Base-by-base conservation (phyloP, 2,797 vertebrate genomes). In the Chaunax sp. region DNA sequence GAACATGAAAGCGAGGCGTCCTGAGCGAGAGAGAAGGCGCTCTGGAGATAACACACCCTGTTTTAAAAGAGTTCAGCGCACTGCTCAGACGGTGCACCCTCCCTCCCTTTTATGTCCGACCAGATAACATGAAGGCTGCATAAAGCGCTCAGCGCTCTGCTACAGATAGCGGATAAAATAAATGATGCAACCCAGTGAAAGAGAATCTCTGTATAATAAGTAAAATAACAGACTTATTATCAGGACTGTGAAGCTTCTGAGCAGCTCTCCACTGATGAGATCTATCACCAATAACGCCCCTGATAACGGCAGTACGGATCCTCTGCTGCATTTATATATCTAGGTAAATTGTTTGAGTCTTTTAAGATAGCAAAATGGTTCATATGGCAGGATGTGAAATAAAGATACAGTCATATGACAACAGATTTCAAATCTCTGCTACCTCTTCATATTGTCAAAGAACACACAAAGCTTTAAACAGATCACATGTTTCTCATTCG, bases 81-180 rank as follows among this genome's bases (percentile, higher is more conserved):
- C 88, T 87, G 92, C 90, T 88, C 92, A 89, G 90, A 91, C 90
- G 93, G 84, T 89, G 82, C 92, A 0, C 52, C 77, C 72, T 64
- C 66, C 69, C 37, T 69, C 61, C 18, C 79, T 88, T 94, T 89
- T 88, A 89, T 81, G 85, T 81, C 66, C 64, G 19, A 82, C 18
- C 71, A 80, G 85, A 87, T 87, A 83, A 88, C 77, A 62, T 2
- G 77, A 25, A 72, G 73, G 71, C 78, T 68, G 82, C 81, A 64
- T 69, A 55, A 78, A 87, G 76, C 77, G 51, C 22, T 3, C 56
- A 62, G 76, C 75, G 62, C 75, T 60, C 58, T 7, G 78, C 76
- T 77, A 67, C 77, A 77, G 83, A 88, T 88, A 85, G 78, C n/a
- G 68, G 81, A 84, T 88, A 79, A 82, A 89, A 88, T 82, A 89